Evolutionary conservation across 2,888 invertebrate genomes (phyloP).

Genomic region (Neoscelio sp.): DNA sequence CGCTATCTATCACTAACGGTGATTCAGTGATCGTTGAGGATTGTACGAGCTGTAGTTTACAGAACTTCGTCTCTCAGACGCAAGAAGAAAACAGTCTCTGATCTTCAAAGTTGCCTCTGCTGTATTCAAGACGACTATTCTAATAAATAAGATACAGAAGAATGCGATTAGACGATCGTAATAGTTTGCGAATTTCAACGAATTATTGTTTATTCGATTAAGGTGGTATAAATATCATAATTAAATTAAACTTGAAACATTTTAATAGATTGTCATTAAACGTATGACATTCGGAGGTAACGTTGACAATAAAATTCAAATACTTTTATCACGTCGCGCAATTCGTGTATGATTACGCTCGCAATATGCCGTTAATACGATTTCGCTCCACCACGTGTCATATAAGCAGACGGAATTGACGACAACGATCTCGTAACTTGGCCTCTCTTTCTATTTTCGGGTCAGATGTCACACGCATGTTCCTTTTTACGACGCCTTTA

Average conservation of each 20-base stretch:
- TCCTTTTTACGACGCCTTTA: constrained; percentile 74
- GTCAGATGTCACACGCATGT: constrained; percentile 74
- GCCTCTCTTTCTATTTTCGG: constrained; percentile 57
- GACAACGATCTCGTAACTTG: constrained; percentile 59
- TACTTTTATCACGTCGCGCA: constrained; percentile 63
- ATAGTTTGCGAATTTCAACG: too few relatives aligned
- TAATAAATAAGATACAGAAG: constrained; percentile 23
- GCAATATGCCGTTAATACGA: constrained; percentile 59
- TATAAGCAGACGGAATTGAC: constrained; percentile 64
- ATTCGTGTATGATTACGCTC: constrained; percentile 70
- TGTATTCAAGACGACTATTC: constrained; percentile 8
- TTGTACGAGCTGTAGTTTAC: constrained; percentile 77
- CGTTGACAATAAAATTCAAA: constrained; percentile 39
- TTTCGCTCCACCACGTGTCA: constrained; percentile 64
- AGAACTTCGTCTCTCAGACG: constrained; percentile 76
- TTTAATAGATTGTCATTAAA: background rate
- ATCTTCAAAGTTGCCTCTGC: constrained; percentile 78
- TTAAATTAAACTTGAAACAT: background rate
- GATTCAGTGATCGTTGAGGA: constrained; percentile 80
- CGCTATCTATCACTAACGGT: constrained; percentile 82
- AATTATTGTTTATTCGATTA: background rate
- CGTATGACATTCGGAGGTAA: constrained; percentile 15
- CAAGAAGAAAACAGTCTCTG: constrained; percentile 70
- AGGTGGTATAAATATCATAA: too few relatives aligned
- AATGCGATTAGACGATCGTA: background rate